Base-by-base conservation (phyloP, 92 coral and sea anemone genomes). In the Diadumene lineata region DNA sequence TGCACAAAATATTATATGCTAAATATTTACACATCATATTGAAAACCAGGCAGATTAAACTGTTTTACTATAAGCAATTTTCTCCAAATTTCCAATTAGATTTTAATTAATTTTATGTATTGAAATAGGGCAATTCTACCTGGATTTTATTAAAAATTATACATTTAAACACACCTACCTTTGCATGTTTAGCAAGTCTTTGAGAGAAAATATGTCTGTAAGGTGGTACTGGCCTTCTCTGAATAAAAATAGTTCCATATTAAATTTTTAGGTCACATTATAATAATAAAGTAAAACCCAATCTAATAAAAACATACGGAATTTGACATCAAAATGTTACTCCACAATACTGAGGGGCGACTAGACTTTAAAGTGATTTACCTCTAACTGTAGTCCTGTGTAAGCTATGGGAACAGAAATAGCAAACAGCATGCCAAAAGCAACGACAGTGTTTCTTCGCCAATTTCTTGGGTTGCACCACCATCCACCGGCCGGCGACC, bases 401-500 rank as follows among this genome's bases (percentile, higher is more conserved):
- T 85, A 82, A 51, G 88, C 91, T 76, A 88, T 67, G 11, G 99
- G 97, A 72, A 81, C 82, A 78, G 90, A 87, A 69, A 89, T 53
- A 19, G 85, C 99, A 77, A 88, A 66, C 30, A 86, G 69, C 18
- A 84, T 74, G 7, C 83, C 99, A 73, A 90, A 85, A 18, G 93
- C 97, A 55, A 96, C 75, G 10, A 83, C 92, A 9, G 99, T 96
- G 73, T 96, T 96, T 60, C 99, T 82, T 68, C 78, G 92, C 99
- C 99, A 96, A 86, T 96, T 96, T 31, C 97, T 82, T 16, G 98
- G 99, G 75, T 96, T 93, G 70, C 99, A 96, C 99, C 99, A 96
- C 99, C 99, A 96, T 53, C 99, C 99, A 27, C 99, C 99, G 63
- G 97, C 76, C 31, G 99, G 99, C 26, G 99, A 96, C 97, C 97